Evolutionary conservation across 2,888 invertebrate species (phyloP).

Genomic region (Myopa testacea): DNA sequence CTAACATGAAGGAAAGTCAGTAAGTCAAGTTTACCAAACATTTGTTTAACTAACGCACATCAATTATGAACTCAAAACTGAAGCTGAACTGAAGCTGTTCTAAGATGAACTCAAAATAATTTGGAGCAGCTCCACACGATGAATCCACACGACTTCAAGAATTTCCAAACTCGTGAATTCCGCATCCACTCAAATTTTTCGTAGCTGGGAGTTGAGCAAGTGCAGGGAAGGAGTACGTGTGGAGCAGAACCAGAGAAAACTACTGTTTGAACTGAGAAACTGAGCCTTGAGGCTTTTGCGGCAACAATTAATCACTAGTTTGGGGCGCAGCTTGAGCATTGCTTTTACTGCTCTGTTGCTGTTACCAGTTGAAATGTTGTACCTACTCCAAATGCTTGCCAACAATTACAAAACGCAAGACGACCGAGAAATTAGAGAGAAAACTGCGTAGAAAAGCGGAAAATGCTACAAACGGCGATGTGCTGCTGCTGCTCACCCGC

Average conservation of each 20-base stretch:
- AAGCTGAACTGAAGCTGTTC: no score
- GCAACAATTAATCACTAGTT: not conserved
- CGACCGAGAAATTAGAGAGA: slow-evolving; percentile 31
- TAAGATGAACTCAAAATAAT: no score
- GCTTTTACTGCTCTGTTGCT: not conserved
- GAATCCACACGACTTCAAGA: no score
- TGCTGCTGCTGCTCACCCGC: slow-evolving; percentile 59
- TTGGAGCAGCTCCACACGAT: no score
- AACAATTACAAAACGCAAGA: slow-evolving; percentile 45
- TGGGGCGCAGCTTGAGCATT: not conserved
- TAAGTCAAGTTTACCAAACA: no score
- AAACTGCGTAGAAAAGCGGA: slow-evolving; percentile 25
- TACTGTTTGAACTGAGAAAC: not conserved
- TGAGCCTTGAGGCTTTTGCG: not conserved
- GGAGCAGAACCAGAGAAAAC: not conserved
- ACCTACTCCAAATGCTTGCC: slow-evolving; percentile 23
- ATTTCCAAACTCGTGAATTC: no score
- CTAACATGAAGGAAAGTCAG: no score
- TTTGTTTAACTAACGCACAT: no score
- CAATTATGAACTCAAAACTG: no score
- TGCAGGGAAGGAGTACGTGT: no score
- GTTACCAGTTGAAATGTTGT: not conserved
- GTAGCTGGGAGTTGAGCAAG: not conserved
- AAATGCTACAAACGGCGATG: not conserved
- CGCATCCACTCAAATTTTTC: not conserved